A percentile compares a stretch with the other conserved stretches of the same genome.
phyloP scores from a whole-genome alignment of 2,888 invertebrate species.

The Eupelmus urozonus region DNA sequence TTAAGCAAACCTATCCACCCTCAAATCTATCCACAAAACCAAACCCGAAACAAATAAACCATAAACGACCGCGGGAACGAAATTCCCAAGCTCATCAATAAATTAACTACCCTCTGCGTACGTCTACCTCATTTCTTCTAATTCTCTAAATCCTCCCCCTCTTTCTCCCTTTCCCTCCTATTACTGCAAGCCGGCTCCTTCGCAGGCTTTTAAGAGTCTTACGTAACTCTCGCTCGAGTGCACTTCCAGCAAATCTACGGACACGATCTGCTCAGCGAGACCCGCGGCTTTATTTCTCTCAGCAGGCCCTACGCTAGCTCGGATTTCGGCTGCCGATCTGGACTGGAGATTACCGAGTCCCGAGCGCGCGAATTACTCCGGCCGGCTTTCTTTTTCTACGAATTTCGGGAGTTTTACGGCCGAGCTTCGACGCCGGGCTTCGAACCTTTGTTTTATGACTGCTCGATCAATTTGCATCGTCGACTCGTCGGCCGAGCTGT shows the following conservation, averaged over 20 bases:
- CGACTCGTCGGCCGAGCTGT: background rate
- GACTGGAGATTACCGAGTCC: constrained; percentile 31
- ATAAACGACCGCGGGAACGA: background rate
- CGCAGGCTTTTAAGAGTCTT: constrained; percentile 46
- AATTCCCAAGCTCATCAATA: background rate
- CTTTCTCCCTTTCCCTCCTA: constrained; percentile 6
- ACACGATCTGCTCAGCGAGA: constrained; percentile 16
- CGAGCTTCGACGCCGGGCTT: background rate
- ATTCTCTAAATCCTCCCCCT: constrained; percentile 3
- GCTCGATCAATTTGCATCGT: constrained; percentile 33
- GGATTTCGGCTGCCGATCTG: constrained; percentile 36
- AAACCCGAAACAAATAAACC: no score
- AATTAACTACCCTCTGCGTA: background rate
- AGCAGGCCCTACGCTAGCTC: background rate
- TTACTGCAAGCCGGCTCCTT: constrained; percentile 27
- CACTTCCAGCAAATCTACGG: constrained; percentile 39
- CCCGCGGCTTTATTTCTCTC: constrained; percentile 42
- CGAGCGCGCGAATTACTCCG: constrained; percentile 2
- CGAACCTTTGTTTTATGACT: constrained; percentile 27
- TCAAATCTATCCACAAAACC: no score
- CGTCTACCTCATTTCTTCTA: constrained; percentile 19
- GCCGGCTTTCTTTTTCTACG: constrained; percentile 4
- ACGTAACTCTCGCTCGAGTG: constrained; percentile 52
- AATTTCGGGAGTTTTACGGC: background rate
- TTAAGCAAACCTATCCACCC: no score